phyloP scores from a whole-genome alignment of 2,113 vertebrate genomes.

The Lophius piscatorius region DNA sequence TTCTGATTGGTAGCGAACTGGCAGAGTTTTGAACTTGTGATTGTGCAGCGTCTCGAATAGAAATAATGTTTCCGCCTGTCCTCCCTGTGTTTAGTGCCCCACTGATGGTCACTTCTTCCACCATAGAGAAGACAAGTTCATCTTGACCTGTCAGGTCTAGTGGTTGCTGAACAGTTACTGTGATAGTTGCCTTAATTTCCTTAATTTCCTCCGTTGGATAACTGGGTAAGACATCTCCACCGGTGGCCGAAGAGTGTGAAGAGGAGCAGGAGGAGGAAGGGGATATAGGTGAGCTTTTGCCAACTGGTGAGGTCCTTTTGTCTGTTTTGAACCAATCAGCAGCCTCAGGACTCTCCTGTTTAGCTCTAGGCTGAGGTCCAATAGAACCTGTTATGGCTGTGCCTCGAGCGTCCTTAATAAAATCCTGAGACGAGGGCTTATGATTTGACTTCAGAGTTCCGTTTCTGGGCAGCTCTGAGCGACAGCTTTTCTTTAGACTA shows the following conservation, averaged over 20 bases:
- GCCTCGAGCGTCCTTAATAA: slow-evolving; percentile 82
- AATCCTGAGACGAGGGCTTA: slow-evolving; percentile 80
- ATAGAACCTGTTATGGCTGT: slow-evolving; percentile 63
- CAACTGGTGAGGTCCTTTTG: slow-evolving; percentile 87
- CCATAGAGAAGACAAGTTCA: slow-evolving; percentile 94
- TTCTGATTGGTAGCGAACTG: slow-evolving; percentile 89
- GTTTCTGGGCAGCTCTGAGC: slow-evolving; percentile 66
- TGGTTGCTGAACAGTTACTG: slow-evolving; percentile 93
- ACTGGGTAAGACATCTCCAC: slow-evolving; percentile 57
- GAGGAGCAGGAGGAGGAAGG: slow-evolving; percentile 60
- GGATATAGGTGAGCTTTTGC: slow-evolving; percentile 91
- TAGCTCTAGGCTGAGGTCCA: slow-evolving; percentile 63
- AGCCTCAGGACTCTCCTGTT: slow-evolving; percentile 56
- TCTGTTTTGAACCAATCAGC: slow-evolving; percentile 83
- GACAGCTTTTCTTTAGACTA: slow-evolving; percentile 57
- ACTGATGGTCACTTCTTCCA: slow-evolving; percentile 93
- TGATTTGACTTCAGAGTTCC: slow-evolving; percentile 52
- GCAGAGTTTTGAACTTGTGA: slow-evolving; percentile 81
- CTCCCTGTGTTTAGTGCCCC: slow-evolving; percentile 84
- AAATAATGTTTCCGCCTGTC: slow-evolving; percentile 89
- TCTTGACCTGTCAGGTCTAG: slow-evolving; percentile 93
- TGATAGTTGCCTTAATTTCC: slow-evolving; percentile 90
- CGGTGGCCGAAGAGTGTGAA: slow-evolving; percentile 70
- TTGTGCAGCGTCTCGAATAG: slow-evolving; percentile 87
- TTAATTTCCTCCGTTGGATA: slow-evolving; percentile 73